These are phyloP conservation scores for Himalopsyche kuldschensis DNA, from an alignment of 2,888 invertebrate species.

Conservation along the genomic window DNA sequence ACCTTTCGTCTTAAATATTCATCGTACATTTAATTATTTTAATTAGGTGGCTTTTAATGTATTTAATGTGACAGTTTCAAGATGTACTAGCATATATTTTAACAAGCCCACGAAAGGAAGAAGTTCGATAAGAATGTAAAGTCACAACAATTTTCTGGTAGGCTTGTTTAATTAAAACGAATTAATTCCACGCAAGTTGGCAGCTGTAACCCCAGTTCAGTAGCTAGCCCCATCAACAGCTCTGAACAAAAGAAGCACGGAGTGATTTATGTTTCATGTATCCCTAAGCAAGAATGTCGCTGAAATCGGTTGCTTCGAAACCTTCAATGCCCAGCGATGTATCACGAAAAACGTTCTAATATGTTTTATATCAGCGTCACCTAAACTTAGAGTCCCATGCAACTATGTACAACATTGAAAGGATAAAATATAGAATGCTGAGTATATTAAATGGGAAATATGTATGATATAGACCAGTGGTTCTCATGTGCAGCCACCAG, in stretches of 20 bases:
- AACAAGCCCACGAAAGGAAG: not conserved
- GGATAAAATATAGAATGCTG: too few species aligned
- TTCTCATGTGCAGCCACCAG: too few species aligned
- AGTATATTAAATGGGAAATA: too few species aligned
- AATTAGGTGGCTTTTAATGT: not conserved
- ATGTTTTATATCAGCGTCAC: not conserved
- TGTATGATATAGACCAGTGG: too few species aligned
- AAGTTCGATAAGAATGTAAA: slow-evolving; percentile 2
- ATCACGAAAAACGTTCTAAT: not conserved
- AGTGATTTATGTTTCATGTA: slow-evolving; percentile 21
- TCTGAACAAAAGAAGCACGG: slow-evolving; percentile 15
- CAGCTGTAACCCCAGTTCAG: slow-evolving; percentile 10
- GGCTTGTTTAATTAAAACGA: slow-evolving; percentile 30
- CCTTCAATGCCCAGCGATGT: not conserved
- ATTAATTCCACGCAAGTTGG: slow-evolving; percentile 30
- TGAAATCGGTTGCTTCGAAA: not conserved
- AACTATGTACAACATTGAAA: too few species aligned
- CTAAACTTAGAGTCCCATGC: not conserved
- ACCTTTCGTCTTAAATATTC: too few species aligned
- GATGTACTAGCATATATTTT: not conserved
- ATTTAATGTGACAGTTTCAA: not conserved
- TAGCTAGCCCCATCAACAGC: slow-evolving; percentile 6
- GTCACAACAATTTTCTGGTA: not conserved
- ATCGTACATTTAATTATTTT: too few species aligned
- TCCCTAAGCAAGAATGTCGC: slow-evolving; percentile 6